These are phyloP conservation scores for Drosophila sordidapex DNA, from an alignment of 2,888 invertebrate genomes.

Conservation along the genomic window DNA sequence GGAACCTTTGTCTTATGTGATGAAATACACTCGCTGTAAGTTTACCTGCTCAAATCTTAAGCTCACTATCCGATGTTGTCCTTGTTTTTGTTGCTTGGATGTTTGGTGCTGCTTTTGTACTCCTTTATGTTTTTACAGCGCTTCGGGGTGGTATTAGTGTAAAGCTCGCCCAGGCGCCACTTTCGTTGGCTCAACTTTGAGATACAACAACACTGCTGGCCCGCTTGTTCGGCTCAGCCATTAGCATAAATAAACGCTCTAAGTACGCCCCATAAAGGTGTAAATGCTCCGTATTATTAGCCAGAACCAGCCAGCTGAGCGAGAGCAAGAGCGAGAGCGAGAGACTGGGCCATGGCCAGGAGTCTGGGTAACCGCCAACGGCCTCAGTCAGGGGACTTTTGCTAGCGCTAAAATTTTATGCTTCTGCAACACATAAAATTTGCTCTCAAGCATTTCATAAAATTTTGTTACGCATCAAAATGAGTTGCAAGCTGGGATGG, in stretches of 20 bases:
- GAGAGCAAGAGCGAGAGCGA: neutral
- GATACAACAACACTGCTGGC: slow-evolving; percentile 36
- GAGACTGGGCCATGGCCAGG: slow-evolving; percentile 11
- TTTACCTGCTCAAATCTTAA: slow-evolving; percentile 69
- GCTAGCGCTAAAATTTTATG: slow-evolving; percentile 80
- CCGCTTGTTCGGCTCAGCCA: slow-evolving; percentile 52
- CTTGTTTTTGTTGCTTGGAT: neutral
- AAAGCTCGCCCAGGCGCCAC: slow-evolving; percentile 62
- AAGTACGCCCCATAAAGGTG: slow-evolving; percentile 82
- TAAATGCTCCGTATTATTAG: slow-evolving; percentile 81
- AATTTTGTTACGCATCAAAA: slow-evolving; percentile 75
- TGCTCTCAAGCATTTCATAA: slow-evolving; percentile 75
- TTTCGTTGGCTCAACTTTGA: slow-evolving; percentile 52
- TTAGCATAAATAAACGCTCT: slow-evolving; percentile 82
- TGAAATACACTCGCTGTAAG: slow-evolving; percentile 62
- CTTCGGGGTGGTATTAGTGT: slow-evolving; percentile 82
- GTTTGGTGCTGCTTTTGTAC: slow-evolving; percentile 29
- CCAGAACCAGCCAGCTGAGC: slow-evolving; percentile 43
- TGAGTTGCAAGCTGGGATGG: slow-evolving; percentile 42
- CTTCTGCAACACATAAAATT: slow-evolving; percentile 75
- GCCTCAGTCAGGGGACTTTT: slow-evolving; percentile 56
- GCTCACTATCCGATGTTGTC: slow-evolving; percentile 48
- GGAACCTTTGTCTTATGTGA: slow-evolving; percentile 61
- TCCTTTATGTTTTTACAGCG: slow-evolving; percentile 75
- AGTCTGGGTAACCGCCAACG: slow-evolving; percentile 59